Evolutionary conservation across 2,113 vertebrate genomes (phyloP), one percentile per base, ranked within the genome.

Genomic region (Rhinoderma darwinii): DNA sequence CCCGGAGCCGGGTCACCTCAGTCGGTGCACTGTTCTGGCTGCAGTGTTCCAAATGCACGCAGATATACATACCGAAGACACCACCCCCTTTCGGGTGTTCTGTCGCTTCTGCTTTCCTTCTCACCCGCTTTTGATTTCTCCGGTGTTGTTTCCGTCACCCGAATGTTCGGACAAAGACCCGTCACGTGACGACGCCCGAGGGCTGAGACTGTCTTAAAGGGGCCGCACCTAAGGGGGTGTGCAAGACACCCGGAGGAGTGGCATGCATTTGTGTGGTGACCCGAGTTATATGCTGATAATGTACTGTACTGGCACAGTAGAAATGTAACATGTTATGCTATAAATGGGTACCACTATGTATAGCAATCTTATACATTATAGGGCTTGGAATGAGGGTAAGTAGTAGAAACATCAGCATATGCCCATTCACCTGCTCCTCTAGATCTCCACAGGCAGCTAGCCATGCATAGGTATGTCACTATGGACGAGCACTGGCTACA

Each of bases 181-280:
- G 66, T 87, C 86, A 87, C 86, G 86, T 87, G 86, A 87, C 9
- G 96, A 95, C 95, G 96, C 98, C 97, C 97, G 96, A 95, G 96
- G 96, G 96, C 96, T 94, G 95, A 94, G 95, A 97, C 95, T 95
- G 96, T 96, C 94, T 97, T 97, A 97, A 98, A 97, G 96, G 94
- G 95, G 96, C 95, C 96, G 96, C 91, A 94, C 93, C 86, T 79
- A 70, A 39, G 84, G 79, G 85, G 85, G 84, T 41, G 79, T 73
- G 86, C 88, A 68, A 79, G 63, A 86, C 85, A 87, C 85, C 85
- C 77, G 85, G 61, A 56, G 84, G 77, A 86, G 83, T 77, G 83
- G 63, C 82, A 83, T 39, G 27, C 25, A 30, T 82, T 1, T 63
- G 27, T 77, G 76, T 25, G 47, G 51, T 75, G 73, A 75, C 73